A percentile compares a stretch with the other conserved stretches of the same genome.
These are phyloP conservation scores for Drosophila kambysellisi DNA, from an alignment of 2,888 invertebrate species.

Conservation along the genomic window DNA sequence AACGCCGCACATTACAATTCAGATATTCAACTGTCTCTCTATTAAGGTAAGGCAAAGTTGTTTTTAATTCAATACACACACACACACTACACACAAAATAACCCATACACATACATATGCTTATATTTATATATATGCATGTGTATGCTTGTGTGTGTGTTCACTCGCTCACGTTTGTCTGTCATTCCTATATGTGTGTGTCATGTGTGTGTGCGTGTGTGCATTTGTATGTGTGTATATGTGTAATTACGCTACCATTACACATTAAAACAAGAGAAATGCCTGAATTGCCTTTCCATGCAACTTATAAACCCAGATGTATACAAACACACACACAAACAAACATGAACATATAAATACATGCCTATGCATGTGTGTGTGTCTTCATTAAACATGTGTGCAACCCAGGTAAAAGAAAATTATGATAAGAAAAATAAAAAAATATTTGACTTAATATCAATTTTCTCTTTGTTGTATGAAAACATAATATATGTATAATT, in stretches of 20 bases:
- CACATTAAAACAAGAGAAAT: constrained; percentile 49
- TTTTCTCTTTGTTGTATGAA: constrained; percentile 2
- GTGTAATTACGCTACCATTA: constrained; percentile 55
- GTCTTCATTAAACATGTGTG: constrained; percentile 11
- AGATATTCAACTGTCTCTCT: constrained; percentile 92
- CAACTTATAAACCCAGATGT: constrained; percentile 27
- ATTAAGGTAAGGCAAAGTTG: constrained; percentile 89
- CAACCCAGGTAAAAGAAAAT: constrained; percentile 15
- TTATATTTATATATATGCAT: constrained; percentile 21
- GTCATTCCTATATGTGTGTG: constrained; percentile 33
- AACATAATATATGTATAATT: neutral
- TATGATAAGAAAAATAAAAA: constrained; percentile 10
- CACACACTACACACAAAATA: constrained; percentile 1
- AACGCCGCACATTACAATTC: constrained; percentile 86
- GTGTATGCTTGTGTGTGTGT: constrained; percentile 14
- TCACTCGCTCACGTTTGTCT: constrained; percentile 36
- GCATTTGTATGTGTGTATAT: constrained; percentile 32
- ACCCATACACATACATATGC: constrained; percentile 26
- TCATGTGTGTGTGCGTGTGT: constrained; percentile 23
- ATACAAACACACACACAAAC: constrained; percentile 6
- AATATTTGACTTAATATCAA: constrained; percentile 1
- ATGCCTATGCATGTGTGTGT: neutral
- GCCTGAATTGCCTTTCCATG: constrained; percentile 33
- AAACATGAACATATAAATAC: constrained; percentile 2
- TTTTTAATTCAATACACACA: constrained; percentile 68